Conservation (phyloP, 2,888 invertebrate species). For the Trachelus stipa region DNA sequence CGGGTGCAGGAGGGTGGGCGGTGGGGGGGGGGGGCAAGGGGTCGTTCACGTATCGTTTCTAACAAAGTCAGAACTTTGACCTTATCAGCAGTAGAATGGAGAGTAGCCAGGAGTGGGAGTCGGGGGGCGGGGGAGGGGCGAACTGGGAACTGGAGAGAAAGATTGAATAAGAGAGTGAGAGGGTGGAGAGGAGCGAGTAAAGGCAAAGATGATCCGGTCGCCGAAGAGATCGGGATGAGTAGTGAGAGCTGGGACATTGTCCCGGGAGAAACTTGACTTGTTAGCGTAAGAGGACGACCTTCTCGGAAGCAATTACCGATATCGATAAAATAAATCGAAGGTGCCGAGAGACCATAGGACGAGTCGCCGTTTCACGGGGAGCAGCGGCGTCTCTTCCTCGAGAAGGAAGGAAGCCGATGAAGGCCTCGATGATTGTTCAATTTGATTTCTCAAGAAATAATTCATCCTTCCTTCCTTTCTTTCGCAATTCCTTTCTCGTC, state of each 20-base stretch:
- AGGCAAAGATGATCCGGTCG: constrained; percentile 3
- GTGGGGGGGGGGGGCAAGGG: no score
- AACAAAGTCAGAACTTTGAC: no score
- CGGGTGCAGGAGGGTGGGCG: no score
- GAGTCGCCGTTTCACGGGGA: background rate
- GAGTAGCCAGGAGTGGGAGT: background rate
- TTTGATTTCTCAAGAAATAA: no score
- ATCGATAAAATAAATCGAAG: constrained; percentile 35
- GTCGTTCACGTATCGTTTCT: no score
- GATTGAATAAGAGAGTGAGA: background rate
- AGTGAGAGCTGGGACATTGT: constrained; percentile 20
- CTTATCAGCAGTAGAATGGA: no score
- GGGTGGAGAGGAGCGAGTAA: background rate
- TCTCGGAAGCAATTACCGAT: constrained; percentile 35
- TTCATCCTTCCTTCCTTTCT: no score
- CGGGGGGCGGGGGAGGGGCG: background rate
- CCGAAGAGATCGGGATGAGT: constrained; percentile 17
- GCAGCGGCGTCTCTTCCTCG: no score
- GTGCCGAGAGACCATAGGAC: constrained; percentile 21
- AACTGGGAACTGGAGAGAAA: background rate
- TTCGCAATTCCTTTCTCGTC: no score
- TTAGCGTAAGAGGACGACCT: constrained; percentile 32
- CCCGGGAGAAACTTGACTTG: constrained; percentile 32
- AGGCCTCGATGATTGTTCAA: no score
- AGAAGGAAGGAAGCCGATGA: no score